These are phyloP conservation scores for Didymodactylos carnosus DNA, from an alignment of 2,888 invertebrate species.

Conservation along the genomic window DNA sequence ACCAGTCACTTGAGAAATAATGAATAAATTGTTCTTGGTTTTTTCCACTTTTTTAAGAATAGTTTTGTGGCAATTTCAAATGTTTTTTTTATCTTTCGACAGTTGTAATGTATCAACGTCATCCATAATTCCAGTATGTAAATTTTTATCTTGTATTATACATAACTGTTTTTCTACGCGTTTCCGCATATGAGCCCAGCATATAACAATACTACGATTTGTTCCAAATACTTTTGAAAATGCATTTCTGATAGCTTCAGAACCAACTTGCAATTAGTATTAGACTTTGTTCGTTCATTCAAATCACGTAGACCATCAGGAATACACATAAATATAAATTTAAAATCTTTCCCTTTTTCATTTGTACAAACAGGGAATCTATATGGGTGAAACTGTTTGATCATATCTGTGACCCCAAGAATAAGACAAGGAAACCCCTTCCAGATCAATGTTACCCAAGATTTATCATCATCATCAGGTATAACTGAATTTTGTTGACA, in stretches of 20 bases:
- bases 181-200: neutral
- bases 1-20: neutral
- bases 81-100: neutral
- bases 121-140: too few relatives aligned
- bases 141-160: too few relatives aligned
- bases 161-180: neutral
- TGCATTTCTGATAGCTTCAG: neutral
- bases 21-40: neutral
- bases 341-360: neutral
- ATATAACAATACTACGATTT: neutral
- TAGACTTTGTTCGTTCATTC: neutral
- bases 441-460: neutral
- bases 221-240: neutral
- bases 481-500: neutral
- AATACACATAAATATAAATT: neutral
- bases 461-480: neutral
- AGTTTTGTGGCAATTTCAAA: neutral
- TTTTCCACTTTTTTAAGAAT: conserved; percentile 1
- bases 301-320: neutral
- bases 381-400: neutral
- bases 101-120: too few relatives aligned
- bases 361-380: neutral
- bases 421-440: conserved; percentile 1
- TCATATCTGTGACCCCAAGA: neutral
- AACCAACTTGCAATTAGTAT: neutral